Percentiles rank a stretch among this genome's conserved stretches.
Conservation (phyloP, 2,888 invertebrate species). For the Eugnorisma glareosa region DNA sequence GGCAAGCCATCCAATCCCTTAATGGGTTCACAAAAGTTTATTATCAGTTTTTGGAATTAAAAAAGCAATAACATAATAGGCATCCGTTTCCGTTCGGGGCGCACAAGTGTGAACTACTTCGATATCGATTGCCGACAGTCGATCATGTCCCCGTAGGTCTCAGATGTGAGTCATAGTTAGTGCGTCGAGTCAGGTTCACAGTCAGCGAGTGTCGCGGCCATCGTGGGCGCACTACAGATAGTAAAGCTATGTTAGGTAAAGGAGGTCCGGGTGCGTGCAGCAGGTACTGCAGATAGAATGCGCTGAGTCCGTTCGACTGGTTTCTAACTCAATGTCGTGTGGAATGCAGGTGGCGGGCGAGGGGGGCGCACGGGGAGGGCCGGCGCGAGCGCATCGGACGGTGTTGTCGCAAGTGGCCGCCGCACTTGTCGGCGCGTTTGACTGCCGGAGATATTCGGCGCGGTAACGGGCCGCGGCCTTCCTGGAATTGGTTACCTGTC, state of each 20-base stretch:
- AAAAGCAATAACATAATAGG: conserved; percentile 62
- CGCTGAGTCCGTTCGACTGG: conserved; percentile 85
- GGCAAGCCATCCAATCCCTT: conserved; percentile 38
- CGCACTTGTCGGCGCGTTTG: conserved; percentile 90
- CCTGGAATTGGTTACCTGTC: conserved; percentile 90
- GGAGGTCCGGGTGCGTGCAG: conserved; percentile 68
- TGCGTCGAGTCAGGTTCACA: conserved; percentile 45
- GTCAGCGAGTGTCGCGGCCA: conserved; percentile 46
- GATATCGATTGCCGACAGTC: conserved; percentile 55
- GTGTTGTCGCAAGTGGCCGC: conserved; percentile 89
- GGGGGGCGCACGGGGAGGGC: conserved; percentile 70
- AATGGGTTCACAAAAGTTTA: conserved; percentile 50
- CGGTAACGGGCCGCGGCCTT: conserved; percentile 90
- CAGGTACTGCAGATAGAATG: conserved; percentile 81
- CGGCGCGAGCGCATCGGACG: conserved; percentile 82
- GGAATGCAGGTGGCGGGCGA: conserved; percentile 83
- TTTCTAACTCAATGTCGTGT: conserved; percentile 89
- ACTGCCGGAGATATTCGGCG: conserved; percentile 90
- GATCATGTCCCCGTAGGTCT: conserved; percentile 59
- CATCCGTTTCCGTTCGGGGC: conserved; percentile 61
- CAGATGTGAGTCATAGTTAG: conserved; percentile 52
- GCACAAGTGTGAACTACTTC: conserved; percentile 55
- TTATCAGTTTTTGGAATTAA: conserved; percentile 63
- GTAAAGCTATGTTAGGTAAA: conserved; percentile 69
- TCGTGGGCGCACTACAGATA: conserved; percentile 60